Conservation (phyloP, 2,113 vertebrate species). For the Sigmodon hispidus region DNA sequence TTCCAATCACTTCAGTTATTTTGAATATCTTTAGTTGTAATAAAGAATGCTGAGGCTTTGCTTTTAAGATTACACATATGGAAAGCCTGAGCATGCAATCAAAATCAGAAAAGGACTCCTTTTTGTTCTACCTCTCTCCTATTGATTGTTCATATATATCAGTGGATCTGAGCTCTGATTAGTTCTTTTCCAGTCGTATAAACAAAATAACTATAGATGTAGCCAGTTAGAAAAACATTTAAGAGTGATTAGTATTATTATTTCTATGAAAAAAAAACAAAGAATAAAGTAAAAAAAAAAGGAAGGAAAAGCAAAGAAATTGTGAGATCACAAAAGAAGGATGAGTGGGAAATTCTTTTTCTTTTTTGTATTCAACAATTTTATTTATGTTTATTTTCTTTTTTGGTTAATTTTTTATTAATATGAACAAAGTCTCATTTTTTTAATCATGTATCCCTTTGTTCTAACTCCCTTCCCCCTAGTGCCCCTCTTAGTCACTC, state of each 20-base stretch:
- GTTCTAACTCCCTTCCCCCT: no score
- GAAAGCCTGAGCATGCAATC: not conserved
- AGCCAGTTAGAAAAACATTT: not conserved
- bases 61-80: not conserved
- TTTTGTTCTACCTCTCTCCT: not conserved
- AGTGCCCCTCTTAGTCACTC: no score
- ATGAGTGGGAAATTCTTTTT: not conserved
- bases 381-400: no score
- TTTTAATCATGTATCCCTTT: no score
- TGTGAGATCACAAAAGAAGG: not conserved
- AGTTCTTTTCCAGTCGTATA: not conserved
- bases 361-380: no score
- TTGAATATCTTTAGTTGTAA: not conserved
- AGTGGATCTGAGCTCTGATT: not conserved
- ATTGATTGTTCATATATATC: not conserved
- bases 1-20: not conserved
- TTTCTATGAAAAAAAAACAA: not conserved
- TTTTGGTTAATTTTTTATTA: no score
- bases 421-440: no score
- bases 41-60: not conserved
- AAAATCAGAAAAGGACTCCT: not conserved
- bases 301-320: not conserved
- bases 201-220: not conserved
- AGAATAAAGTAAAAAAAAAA: not conserved
- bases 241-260: not conserved